phyloP scores from a whole-genome alignment of 2,888 invertebrate species.

The Pachydiplax longipennis region DNA sequence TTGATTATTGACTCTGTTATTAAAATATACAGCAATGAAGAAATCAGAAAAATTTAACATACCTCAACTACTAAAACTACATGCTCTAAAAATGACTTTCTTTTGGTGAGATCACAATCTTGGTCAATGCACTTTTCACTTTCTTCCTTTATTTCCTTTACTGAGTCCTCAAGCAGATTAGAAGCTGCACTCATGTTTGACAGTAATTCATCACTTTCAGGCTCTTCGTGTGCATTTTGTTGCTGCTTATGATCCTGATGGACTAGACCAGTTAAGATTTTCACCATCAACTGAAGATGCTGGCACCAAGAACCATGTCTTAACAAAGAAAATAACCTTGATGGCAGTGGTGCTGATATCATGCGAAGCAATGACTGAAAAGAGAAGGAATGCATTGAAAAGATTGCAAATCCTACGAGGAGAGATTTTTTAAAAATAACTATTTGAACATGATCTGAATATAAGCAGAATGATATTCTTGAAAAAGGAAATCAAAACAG shows the following conservation, averaged over 20 bases:
- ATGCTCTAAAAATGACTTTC: constrained; percentile 64
- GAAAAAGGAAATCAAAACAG: too few species aligned
- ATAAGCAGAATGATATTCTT: too few species aligned
- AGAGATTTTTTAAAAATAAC: too few species aligned
- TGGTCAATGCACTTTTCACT: constrained; percentile 59
- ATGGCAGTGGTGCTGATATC: constrained; percentile 17
- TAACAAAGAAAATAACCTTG: constrained; percentile 21
- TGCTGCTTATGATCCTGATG: constrained; percentile 15
- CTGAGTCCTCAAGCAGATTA: constrained; percentile 15
- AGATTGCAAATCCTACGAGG: too few species aligned
- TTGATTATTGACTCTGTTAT: too few species aligned
- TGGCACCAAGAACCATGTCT: constrained; percentile 26
- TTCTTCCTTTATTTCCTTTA: constrained; percentile 53
- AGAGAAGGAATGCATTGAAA: not conserved
- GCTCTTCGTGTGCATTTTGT: not conserved
- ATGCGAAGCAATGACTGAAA: constrained; percentile 16
- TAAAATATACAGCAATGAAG: too few species aligned
- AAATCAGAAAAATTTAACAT: constrained; percentile 48
- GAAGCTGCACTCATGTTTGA: not conserved
- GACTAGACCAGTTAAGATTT: constrained; percentile 17
- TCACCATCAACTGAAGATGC: constrained; percentile 12
- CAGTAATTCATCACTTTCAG: constrained; percentile 1
- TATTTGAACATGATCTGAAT: too few species aligned
- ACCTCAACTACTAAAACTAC: constrained; percentile 72
- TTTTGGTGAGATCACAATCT: constrained; percentile 61